phyloP scores from a whole-genome alignment of 2,113 vertebrate species.

The Megaptera novaeangliae region DNA sequence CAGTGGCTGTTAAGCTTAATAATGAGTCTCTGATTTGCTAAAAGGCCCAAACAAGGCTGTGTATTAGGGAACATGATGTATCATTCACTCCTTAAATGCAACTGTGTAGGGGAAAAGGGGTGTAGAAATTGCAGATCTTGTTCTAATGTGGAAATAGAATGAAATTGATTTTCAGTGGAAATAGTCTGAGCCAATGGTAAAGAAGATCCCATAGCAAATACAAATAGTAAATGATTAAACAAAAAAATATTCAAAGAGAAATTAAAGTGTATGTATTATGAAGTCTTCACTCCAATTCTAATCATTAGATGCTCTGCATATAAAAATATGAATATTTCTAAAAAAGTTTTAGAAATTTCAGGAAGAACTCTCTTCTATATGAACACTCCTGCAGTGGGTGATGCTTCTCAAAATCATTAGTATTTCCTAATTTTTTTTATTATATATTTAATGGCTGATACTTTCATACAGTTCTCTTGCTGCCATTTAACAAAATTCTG shows the following conservation, averaged over 20 bases:
- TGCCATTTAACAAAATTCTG: background rate
- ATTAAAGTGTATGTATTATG: background rate
- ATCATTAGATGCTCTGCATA: background rate
- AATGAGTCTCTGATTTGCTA: slow-evolving; percentile 8
- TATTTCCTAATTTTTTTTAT: background rate
- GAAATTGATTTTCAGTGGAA: background rate
- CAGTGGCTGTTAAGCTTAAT: background rate
- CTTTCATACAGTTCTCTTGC: background rate
- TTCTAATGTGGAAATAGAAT: background rate
- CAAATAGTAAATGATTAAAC: background rate
- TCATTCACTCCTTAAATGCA: background rate
- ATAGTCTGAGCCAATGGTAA: background rate
- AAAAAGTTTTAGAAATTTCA: background rate
- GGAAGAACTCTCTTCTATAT: background rate
- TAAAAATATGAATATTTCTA: too few relatives aligned
- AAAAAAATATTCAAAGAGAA: background rate
- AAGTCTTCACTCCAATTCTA: background rate
- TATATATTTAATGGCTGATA: background rate
- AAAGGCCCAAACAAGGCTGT: background rate
- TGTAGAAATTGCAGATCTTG: background rate
- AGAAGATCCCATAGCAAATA: background rate
- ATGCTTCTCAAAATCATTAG: background rate
- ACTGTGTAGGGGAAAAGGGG: background rate
- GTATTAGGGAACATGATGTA: background rate
- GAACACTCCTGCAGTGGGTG: background rate